Conservation (phyloP, 2,888 invertebrate genomes). For the Lycocerus yunnanus region DNA sequence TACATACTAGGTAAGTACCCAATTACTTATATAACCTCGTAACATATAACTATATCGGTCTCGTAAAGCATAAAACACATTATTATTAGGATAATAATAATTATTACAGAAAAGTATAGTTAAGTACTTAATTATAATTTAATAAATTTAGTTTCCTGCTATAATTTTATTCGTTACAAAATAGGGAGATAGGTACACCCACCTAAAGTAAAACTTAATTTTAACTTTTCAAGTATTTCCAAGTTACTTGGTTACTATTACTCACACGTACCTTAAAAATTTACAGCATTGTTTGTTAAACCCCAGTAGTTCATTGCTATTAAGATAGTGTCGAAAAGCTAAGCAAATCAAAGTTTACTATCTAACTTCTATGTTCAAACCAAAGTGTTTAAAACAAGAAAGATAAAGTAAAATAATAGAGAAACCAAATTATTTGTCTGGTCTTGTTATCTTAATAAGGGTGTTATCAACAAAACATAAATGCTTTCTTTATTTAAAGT, state of each 20-base stretch:
- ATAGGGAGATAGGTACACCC: neutral
- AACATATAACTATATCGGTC: too few relatives aligned
- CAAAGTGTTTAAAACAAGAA: conserved; percentile 9
- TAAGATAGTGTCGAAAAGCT: conserved; percentile 2
- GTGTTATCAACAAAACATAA: conserved; percentile 40
- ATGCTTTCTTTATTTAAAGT: conserved; percentile 34
- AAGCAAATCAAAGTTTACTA: conserved; percentile 5
- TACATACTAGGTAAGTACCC: too few relatives aligned
- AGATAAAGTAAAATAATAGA: conserved; percentile 33
- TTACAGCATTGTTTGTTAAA: neutral
- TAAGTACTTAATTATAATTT: neutral
- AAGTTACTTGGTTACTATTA: neutral
- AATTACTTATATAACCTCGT: too few relatives aligned
- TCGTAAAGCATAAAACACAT: too few relatives aligned
- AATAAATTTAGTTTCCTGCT: neutral
- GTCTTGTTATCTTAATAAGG: conserved; percentile 37
- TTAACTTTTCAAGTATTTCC: neutral
- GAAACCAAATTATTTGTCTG: conserved; percentile 38
- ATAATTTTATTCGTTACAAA: neutral
- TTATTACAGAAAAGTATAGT: too few relatives aligned
- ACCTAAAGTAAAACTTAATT: neutral
- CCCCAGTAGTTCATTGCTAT: neutral
- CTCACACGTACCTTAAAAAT: neutral
- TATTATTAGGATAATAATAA: too few relatives aligned
- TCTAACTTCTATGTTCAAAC: neutral